A percentile compares a stretch with the other conserved stretches of the same genome.
phyloP scores from a whole-genome alignment of 2,113 vertebrate genomes.

The Globicephala melas region DNA sequence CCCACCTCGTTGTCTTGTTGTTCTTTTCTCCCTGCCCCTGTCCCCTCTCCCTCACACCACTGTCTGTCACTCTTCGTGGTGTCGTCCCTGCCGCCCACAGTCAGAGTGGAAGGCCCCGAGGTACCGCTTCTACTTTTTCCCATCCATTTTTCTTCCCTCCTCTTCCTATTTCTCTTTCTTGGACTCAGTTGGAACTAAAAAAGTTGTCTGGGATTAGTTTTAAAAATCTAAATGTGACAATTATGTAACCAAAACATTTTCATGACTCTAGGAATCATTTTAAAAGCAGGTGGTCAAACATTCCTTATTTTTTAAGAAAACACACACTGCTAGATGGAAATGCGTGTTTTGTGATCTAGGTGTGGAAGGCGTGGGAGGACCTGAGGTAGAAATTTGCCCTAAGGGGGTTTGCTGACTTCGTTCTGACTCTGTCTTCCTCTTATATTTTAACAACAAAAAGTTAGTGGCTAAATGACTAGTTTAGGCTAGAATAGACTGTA shows the following conservation, averaged over 20 bases:
- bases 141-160: not conserved
- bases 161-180: not conserved
- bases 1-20: accelerated
- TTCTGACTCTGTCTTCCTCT: not conserved
- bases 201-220: not conserved
- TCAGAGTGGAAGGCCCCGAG: not conserved
- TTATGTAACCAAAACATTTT: not conserved
- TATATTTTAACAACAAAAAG: not conserved
- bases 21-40: not conserved
- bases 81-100: accelerated
- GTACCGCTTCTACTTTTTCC: not conserved
- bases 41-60: not conserved
- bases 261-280: not conserved
- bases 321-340: not conserved
- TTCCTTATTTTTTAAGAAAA: not conserved
- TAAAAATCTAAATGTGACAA: not conserved
- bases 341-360: not conserved
- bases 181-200: not conserved
- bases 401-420: not conserved
- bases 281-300: not conserved
- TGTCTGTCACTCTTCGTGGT: not conserved
- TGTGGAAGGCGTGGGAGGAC: not conserved
- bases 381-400: not conserved
- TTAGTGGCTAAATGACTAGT: not conserved
- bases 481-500: not conserved